Base-by-base conservation (phyloP, 1,140 invertebrate species). In the Acyrthosiphon pisum region DNA sequence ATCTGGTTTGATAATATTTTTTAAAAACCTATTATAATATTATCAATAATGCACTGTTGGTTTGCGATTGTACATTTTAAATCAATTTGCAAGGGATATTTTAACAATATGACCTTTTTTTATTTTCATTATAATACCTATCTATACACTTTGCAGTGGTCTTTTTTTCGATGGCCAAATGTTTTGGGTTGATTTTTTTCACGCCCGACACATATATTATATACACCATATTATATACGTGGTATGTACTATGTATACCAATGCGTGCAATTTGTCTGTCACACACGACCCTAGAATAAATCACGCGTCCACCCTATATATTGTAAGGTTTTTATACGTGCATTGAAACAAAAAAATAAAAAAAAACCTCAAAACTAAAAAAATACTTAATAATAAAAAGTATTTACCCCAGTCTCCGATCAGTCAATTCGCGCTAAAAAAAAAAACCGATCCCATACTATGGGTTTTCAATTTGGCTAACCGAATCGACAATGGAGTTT, bases 381-480 rank as follows among this genome's bases (percentile, higher is more conserved):
- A 76, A 68, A 68, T 76, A 76, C 60, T 35, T 48, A 83, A 93
- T 93, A 93, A 93, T 93, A 86, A 86, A 93, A 93, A 93, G 91
- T 93, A 93, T 93, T 86, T 92, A 92, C 91, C 91, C 81, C 91
- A 11, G 91, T 84, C 91, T 84, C 26, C 48, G 76, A 93, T 93
- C 91, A 56, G 91, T 93, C 48, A 41, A 93, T 84, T 93, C 81
- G 35, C 30, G 48, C 46, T 90, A 44, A 30, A 90, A 35, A 89
- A 90, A 56, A 60, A 37, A 84, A 46, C n/a, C 60, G 6, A 56
- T 50, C 68, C 46, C 11, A 76, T 76, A 86, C 76, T n/a, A 93
- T 83, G 81, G 81, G 48, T 93, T 93, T 93, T 93, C 91, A 93
- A 84, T 93, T 93, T 81, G 91, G 68, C 76, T n/a, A 56, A 48